A percentile compares a stretch with the other conserved stretches of the same genome.
Evolutionary conservation across 2,113 vertebrate species (phyloP).

Genomic region (Ornithorhynchus anatinus): DNA sequence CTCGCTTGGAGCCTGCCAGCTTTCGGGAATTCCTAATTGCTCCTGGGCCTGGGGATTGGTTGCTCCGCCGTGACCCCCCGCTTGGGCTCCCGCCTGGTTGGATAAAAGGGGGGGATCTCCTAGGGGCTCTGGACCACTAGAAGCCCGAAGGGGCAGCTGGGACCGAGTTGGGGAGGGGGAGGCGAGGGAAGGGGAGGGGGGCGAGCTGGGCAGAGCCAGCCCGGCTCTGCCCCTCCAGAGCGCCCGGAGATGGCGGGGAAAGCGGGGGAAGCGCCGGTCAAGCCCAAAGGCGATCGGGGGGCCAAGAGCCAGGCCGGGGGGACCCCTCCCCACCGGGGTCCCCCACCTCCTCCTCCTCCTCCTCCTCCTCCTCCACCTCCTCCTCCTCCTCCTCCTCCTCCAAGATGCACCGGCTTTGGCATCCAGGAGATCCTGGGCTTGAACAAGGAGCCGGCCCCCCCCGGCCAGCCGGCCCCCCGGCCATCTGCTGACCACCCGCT

Average conservation of each 20-base stretch:
- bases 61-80: conserved; percentile 86
- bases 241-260: conserved; percentile 88
- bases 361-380: conserved; percentile 37
- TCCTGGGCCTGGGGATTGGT: conserved; percentile 88
- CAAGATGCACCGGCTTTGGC: conserved; percentile 94
- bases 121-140: conserved; percentile 84
- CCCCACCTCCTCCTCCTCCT: conserved; percentile 49
- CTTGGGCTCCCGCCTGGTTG: conserved; percentile 92
- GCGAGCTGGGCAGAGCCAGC: conserved; percentile 76
- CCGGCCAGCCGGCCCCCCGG: conserved; percentile 84
- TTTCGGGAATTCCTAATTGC: conserved; percentile 87
- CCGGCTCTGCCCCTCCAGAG: conserved; percentile 46
- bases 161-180: conserved; percentile 71
- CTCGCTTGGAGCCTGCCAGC: conserved; percentile 53
- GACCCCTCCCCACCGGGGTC: conserved; percentile 47
- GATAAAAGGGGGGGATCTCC: conserved; percentile 94
- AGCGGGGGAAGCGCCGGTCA: conserved; percentile 82
- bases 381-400: conserved; percentile 66
- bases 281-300: conserved; percentile 76
- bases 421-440: conserved; percentile 97
- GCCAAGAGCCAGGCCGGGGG: conserved; percentile 56
- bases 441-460: conserved; percentile 88
- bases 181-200: conserved; percentile 88
- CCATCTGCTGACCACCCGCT: conserved; percentile 89
- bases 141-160: conserved; percentile 85